Conservation (phyloP, 2,797 vertebrate species). For the Clamator glandarius region DNA sequence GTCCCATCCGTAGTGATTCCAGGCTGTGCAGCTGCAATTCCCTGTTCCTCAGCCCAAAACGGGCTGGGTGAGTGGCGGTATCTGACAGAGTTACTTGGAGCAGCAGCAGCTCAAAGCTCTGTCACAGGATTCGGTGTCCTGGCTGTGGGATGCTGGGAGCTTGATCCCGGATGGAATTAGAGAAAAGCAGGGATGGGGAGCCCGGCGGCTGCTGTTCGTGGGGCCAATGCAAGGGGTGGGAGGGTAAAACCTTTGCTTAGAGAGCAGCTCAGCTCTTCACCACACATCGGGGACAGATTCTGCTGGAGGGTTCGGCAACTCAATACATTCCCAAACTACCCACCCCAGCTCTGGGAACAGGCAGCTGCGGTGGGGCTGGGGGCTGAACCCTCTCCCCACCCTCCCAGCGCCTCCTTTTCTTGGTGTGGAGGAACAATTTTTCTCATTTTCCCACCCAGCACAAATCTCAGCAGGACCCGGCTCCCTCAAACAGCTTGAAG, state of each 20-base stretch:
- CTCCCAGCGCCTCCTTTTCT: neutral
- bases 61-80: fast-evolving
- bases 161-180: too few relatives aligned
- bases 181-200: too few relatives aligned
- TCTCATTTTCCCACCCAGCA: neutral
- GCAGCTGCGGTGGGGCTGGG: fast-evolving
- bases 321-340: fast-evolving
- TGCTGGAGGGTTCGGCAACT: fast-evolving
- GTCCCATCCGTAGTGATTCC: fast-evolving
- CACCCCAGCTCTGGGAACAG: fast-evolving
- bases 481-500: neutral
- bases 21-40: neutral
- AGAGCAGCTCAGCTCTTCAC: neutral
- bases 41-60: fast-evolving
- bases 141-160: neutral
- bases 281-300: neutral
- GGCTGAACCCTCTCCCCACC: neutral
- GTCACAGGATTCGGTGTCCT: neutral
- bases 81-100: neutral
- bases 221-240: too few relatives aligned
- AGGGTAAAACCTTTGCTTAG: neutral
- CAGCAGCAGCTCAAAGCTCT: neutral
- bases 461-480: neutral
- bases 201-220: too few relatives aligned
- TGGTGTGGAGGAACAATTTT: neutral